phyloP scores from a whole-genome alignment of 2,888 invertebrate genomes.

The Drosophila paranaensis region DNA sequence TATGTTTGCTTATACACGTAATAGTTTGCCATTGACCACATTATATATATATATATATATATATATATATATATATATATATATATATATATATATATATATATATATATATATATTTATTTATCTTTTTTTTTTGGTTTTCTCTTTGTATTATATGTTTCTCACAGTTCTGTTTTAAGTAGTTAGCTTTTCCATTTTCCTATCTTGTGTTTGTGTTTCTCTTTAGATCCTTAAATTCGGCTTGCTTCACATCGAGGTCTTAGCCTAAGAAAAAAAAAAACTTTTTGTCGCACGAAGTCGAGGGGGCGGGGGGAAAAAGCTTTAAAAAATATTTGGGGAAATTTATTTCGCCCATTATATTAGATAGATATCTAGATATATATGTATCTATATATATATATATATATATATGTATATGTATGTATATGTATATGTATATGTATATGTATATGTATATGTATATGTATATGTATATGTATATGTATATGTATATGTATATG shows the following conservation, averaged over 20 bases:
- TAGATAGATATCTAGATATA: background rate
- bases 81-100: too few relatives aligned
- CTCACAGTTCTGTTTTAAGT: constrained; percentile 45
- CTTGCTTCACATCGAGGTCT: constrained; percentile 43
- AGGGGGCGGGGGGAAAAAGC: constrained; percentile 9
- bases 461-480: background rate
- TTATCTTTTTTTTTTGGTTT: constrained; percentile 15
- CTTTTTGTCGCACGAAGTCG: constrained; percentile 23
- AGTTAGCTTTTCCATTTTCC: constrained; percentile 9
- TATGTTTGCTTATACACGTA: constrained; percentile 64
- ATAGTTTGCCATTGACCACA: constrained; percentile 75
- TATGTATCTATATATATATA: too few relatives aligned
- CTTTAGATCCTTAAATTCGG: constrained; percentile 75
- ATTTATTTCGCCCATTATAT: background rate
- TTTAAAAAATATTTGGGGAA: background rate
- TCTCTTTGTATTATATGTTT: constrained; percentile 15
- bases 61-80: too few relatives aligned
- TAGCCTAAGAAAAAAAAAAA: constrained; percentile 19
- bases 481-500: background rate
- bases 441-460: background rate
- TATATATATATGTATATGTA: background rate
- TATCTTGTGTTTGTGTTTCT: constrained; percentile 5
- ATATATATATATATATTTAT: constrained; percentile 21
- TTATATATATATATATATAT: too few relatives aligned
- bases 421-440: background rate